These are phyloP conservation scores for Nasonia giraulti DNA, from an alignment of 1,140 invertebrate species.

Conservation along the genomic window DNA sequence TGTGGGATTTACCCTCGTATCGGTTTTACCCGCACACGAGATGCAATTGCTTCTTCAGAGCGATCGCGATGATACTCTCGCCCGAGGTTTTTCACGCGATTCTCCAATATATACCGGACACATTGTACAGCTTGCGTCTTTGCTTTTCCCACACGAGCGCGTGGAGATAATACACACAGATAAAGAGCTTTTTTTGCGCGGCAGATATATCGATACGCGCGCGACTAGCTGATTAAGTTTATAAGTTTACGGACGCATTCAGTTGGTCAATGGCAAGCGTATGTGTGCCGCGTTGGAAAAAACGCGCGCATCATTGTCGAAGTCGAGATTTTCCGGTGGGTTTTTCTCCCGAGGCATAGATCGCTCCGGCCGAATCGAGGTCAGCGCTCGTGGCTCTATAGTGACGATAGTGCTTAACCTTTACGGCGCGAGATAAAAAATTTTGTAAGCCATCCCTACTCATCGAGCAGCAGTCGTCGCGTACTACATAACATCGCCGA, in stretches of 20 bases:
- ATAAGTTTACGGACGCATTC: background rate
- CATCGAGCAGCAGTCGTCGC: background rate
- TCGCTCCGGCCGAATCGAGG: background rate
- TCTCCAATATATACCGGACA: too few species aligned
- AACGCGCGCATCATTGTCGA: background rate
- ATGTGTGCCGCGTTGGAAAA: background rate
- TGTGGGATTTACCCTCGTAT: too few species aligned
- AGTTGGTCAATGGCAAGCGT: background rate
- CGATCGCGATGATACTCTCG: too few species aligned
- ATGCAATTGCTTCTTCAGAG: too few species aligned
- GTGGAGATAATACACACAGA: background rate
- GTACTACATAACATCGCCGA: background rate
- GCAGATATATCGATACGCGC: too few species aligned
- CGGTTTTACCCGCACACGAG: too few species aligned
- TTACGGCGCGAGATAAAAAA: background rate
- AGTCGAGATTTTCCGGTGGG: background rate
- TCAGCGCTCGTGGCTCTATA: background rate
- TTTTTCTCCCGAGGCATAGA: background rate
- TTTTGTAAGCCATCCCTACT: slow-evolving; percentile 24
- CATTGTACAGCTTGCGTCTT: too few species aligned
- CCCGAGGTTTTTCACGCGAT: too few species aligned
- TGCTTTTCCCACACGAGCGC: background rate
- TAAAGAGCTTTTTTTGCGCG: too few species aligned
- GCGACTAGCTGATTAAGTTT: background rate
- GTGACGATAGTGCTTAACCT: background rate